These are phyloP conservation scores for Cosmia trapezina DNA, from an alignment of 2,888 invertebrate species.

Conservation along the genomic window DNA sequence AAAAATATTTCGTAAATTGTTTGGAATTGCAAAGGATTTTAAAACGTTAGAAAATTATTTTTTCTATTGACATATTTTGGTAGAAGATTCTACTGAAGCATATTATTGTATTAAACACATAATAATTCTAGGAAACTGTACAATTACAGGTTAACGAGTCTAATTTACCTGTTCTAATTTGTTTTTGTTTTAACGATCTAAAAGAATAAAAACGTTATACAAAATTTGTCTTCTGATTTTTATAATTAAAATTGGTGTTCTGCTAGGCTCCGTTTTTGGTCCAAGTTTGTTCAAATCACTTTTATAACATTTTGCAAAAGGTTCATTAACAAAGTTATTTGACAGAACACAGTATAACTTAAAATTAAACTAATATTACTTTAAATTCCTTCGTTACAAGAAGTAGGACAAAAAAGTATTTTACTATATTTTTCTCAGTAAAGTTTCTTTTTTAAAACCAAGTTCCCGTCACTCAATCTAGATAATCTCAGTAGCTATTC, in stretches of 20 bases:
- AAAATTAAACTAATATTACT: background rate
- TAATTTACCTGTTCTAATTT: background rate
- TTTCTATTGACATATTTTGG: background rate
- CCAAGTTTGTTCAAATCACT: background rate
- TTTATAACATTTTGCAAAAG: too few relatives aligned
- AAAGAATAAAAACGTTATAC: background rate
- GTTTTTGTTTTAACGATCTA: background rate
- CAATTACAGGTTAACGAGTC: background rate
- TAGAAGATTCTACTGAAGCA: background rate
- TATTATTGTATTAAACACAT: background rate
- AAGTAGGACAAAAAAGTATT: background rate
- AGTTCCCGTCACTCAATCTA: conserved; percentile 11
- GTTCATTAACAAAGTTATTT: background rate
- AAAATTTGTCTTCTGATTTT: background rate
- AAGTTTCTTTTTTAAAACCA: conserved; percentile 26
- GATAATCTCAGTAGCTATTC: conserved; percentile 10
- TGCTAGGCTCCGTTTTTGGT: conserved; percentile 2
- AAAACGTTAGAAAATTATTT: background rate
- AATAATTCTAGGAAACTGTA: too few relatives aligned
- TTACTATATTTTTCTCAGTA: conserved; percentile 8
- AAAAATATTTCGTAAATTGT: background rate
- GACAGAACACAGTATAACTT: too few relatives aligned
- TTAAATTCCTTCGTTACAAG: too few relatives aligned
- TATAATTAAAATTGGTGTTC: background rate
- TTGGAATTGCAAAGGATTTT: too few relatives aligned